Base-by-base conservation (phyloP, 2,888 invertebrate species). In the Eilema griseolum region DNA sequence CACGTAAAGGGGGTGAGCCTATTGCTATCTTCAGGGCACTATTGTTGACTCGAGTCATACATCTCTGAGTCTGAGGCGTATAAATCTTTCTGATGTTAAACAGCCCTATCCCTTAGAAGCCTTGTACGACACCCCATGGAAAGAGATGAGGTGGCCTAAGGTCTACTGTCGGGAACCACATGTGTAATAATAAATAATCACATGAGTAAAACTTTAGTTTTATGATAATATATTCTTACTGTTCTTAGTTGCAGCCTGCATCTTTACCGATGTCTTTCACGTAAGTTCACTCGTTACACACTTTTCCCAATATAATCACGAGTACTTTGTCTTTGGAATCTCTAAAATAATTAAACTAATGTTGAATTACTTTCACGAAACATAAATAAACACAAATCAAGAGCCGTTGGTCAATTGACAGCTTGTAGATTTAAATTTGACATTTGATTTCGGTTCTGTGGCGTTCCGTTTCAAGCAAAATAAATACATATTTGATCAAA, bases 241-340 rank as follows among this genome's bases (percentile, higher is more conserved):
- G 52, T 60, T 67, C 14, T 65, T 73, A 0, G 46, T 46, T 28
- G 67, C 20, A 12, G n/a, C 24, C 60, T 73, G 65, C 73, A 73
- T 73, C 33, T 67, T 73, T 37, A 33, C 14, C 8, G n/a, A 26
- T 26, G 12, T 57, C 33, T 37, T 26, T 23, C 23, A 23, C 14
- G 11, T 16, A 5, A n/a, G 52, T 56, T 56, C 23, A 56, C 12
- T 5, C n/a, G 3, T 23, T 31, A 14, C 12, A 20, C n/a, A 1
- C 14, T 56, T 31, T 23, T 14, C 23, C n/a, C 16, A 14, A 46
- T 26, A n/a, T 7, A 52, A 20, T 52, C 52, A 52, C 52, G 52
- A 20, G 20, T 46, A 46, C 5, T 3, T 46, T 46, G 20, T 46
- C 20, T 46, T 20, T 4, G 5, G 16, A 46, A 20, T 16, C 2